Conservation (phyloP, 2,797 vertebrate genomes). For the Channa striata region DNA sequence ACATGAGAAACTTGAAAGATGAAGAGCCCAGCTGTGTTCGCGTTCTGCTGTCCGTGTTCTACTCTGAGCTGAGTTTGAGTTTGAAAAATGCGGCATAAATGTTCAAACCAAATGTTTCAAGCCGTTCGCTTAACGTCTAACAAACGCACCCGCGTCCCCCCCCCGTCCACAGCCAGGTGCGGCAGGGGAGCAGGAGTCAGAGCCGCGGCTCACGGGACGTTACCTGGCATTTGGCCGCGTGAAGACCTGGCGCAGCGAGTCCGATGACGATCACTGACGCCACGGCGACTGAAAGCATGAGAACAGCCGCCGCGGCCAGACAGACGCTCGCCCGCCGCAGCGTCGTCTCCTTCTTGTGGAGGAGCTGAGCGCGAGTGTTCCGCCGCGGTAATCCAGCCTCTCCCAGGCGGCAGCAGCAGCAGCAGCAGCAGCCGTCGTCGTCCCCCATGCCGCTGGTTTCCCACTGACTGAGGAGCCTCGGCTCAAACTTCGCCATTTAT, state of each 20-base stretch:
- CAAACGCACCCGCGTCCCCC: too few species aligned
- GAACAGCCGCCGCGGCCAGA: not conserved
- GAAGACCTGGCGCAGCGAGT: rapidly evolving
- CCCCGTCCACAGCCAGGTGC: too few species aligned
- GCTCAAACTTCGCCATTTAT: conserved; percentile 45
- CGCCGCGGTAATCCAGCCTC: not conserved
- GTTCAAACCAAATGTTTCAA: too few species aligned
- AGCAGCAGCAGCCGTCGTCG: not conserved
- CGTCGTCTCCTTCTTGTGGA: not conserved
- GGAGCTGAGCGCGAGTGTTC: rapidly evolving
- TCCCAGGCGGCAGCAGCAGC: not conserved
- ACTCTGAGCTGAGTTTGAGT: too few species aligned
- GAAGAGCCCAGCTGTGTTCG: too few species aligned
- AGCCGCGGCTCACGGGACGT: too few species aligned
- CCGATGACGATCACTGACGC: not conserved
- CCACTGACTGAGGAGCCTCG: not conserved
- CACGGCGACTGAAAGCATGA: not conserved
- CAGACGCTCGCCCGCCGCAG: rapidly evolving
- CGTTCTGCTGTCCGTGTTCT: too few species aligned
- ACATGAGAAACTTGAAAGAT: too few species aligned
- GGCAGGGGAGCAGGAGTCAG: too few species aligned
- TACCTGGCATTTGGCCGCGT: conserved; percentile 22
- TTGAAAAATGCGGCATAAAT: too few species aligned
- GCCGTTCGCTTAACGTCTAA: too few species aligned
- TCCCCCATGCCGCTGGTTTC: conserved; percentile 36